phyloP scores from a whole-genome alignment of 2,888 invertebrate species.

The Chloromyia formosa region DNA sequence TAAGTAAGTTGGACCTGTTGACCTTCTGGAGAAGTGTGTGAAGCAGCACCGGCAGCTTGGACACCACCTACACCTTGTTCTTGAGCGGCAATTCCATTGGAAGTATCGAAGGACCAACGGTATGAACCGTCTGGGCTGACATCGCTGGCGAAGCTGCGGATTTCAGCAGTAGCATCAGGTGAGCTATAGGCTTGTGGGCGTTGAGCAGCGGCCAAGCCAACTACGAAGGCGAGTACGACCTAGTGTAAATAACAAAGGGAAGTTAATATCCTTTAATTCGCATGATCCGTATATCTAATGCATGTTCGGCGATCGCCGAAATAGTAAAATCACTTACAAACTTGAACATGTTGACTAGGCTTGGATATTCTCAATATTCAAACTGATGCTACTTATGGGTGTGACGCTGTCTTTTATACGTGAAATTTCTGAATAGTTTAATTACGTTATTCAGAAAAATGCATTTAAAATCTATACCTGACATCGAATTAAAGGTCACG shows the following conservation, averaged over 20 bases:
- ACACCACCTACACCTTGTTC: constrained; percentile 67
- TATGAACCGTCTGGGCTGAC: constrained; percentile 39
- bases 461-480: constrained; percentile 24
- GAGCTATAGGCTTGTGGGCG: neutral
- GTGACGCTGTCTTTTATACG: constrained; percentile 29
- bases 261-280: too few relatives aligned
- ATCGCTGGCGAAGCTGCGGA: constrained; percentile 57
- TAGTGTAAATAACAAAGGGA: neutral
- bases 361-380: constrained; percentile 14
- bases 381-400: constrained; percentile 27
- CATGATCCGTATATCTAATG: too few relatives aligned
- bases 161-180: constrained; percentile 56
- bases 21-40: constrained; percentile 69
- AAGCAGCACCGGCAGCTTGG: constrained; percentile 55
- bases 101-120: constrained; percentile 66
- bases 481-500: constrained; percentile 41
- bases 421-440: constrained; percentile 19
- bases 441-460: constrained; percentile 13
- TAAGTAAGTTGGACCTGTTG: constrained; percentile 63
- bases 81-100: constrained; percentile 70
- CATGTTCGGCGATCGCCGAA: neutral
- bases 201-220: constrained; percentile 36
- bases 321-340: constrained; percentile 29
- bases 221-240: constrained; percentile 37
- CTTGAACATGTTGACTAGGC: constrained; percentile 32